Evolutionary conservation across 2,888 invertebrate genomes (phyloP).

Genomic region (Sinotaia quadrata): DNA sequence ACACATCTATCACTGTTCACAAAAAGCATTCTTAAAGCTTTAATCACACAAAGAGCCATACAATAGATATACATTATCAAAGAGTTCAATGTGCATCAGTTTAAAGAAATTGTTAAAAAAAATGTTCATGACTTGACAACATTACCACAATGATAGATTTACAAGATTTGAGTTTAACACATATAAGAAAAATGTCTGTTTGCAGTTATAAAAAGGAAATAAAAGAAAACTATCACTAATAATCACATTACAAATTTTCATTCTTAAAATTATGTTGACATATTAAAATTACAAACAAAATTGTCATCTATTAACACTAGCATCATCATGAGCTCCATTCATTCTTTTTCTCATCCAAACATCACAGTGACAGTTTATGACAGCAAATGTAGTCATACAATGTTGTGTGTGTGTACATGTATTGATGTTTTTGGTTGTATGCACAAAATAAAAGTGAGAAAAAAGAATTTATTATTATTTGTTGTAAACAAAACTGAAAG

Average conservation of each 20-base stretch:
- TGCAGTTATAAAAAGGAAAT: conserved; percentile 15
- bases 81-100: conserved; percentile 27
- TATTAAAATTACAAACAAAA: too few relatives aligned
- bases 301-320: too few relatives aligned
- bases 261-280: conserved; percentile 14
- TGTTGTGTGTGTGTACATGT: too few relatives aligned
- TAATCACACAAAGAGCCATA: conserved; percentile 33
- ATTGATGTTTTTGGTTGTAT: too few relatives aligned
- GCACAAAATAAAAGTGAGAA: too few relatives aligned
- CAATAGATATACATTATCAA: conserved; percentile 26
- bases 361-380: too few relatives aligned
- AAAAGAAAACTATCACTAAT: conserved; percentile 20
- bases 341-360: too few relatives aligned
- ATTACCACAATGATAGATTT: conserved; percentile 14
- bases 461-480: too few relatives aligned
- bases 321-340: too few relatives aligned
- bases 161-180: conserved; percentile 2
- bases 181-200: conserved; percentile 22
- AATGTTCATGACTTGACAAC: conserved; percentile 28
- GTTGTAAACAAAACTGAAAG: too few relatives aligned
- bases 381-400: too few relatives aligned
- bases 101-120: conserved; percentile 9
- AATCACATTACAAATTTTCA: conserved; percentile 20
- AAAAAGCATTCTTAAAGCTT: conserved; percentile 28
- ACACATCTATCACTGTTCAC: too few relatives aligned